A percentile compares a stretch with the other conserved stretches of the same genome.
These are phyloP conservation scores for Clarias laeviceps DNA, from an alignment of 2,797 vertebrate species.

Conservation along the genomic window DNA sequence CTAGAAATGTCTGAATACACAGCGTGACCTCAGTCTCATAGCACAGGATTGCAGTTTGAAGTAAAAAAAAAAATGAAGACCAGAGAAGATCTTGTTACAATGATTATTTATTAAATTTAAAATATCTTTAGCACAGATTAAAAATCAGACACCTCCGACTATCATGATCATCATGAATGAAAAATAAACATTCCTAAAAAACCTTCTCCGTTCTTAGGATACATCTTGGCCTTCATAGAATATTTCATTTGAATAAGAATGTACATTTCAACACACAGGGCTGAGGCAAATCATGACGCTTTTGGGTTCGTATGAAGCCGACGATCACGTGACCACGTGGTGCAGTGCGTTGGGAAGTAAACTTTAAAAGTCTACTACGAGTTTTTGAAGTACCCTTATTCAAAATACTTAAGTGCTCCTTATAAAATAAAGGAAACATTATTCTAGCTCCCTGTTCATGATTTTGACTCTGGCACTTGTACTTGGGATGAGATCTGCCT, in stretches of 20 bases:
- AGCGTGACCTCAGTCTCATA: not conserved
- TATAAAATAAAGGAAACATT: conserved; percentile 48
- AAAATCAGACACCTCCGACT: conserved; percentile 84
- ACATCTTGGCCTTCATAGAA: conserved; percentile 60
- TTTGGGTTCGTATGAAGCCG: conserved; percentile 19
- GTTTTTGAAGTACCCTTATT: conserved; percentile 16
- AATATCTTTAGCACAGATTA: conserved; percentile 87
- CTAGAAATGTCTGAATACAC: not conserved
- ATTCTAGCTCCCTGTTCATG: conserved; percentile 48
- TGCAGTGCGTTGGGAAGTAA: conserved; percentile 16
- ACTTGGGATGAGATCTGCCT: conserved; percentile 55
- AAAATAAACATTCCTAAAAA: conserved; percentile 78
- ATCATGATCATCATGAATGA: conserved; percentile 78
- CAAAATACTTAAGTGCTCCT: conserved; percentile 41
- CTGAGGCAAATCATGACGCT: conserved; percentile 70
- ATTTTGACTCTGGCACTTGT: conserved; percentile 57
- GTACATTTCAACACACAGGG: conserved; percentile 73
- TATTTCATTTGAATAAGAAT: conserved; percentile 62
- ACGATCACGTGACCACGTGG: conserved; percentile 13
- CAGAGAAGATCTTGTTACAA: conserved; percentile 70
- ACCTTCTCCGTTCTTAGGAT: conserved; percentile 65
- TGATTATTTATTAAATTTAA: conserved; percentile 88
- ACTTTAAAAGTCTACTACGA: not conserved
- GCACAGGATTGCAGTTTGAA: too few species aligned
- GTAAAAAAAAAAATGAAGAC: too few species aligned